Evolutionary conservation across 2,888 invertebrate species (phyloP).

Genomic region (Drosophila subquinaria): DNA sequence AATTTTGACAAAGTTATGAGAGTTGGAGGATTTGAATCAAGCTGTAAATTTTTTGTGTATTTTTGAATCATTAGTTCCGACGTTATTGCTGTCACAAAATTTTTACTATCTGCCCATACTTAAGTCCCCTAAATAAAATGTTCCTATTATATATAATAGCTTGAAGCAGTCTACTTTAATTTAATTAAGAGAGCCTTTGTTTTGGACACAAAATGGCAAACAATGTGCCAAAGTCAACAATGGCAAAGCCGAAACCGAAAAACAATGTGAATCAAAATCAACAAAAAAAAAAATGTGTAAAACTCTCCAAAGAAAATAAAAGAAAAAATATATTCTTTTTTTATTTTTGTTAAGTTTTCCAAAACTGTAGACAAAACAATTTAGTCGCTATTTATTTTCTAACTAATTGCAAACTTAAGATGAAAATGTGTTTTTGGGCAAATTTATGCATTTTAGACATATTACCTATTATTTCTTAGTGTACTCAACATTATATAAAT

Average conservation of each 20-base stretch:
- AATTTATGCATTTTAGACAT: background rate
- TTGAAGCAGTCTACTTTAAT: conserved; percentile 52
- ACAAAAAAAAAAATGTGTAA: conserved; percentile 15
- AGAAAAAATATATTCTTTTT: conserved; percentile 51
- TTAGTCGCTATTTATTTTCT: conserved; percentile 2
- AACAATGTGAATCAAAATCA: conserved; percentile 28
- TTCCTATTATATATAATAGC: conserved; percentile 33
- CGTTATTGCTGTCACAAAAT: background rate
- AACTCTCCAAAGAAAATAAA: conserved; percentile 29
- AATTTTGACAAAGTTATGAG: too few relatives aligned
- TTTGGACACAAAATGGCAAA: conserved; percentile 35
- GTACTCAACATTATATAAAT: too few relatives aligned
- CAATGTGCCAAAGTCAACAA: conserved; percentile 42
- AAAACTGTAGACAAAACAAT: conserved; percentile 6
- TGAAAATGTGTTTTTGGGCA: background rate
- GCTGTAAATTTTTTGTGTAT: too few relatives aligned
- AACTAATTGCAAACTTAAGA: background rate
- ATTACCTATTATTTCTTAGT: background rate
- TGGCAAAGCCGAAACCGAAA: conserved; percentile 32
- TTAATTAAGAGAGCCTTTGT: conserved; percentile 63
- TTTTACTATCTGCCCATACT: too few relatives aligned
- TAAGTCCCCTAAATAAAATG: background rate
- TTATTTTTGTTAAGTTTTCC: conserved; percentile 51
- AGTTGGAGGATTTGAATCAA: too few relatives aligned
- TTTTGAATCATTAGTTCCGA: too few relatives aligned